Evolutionary conservation across 2,888 invertebrate species (phyloP), one percentile per base, ranked within the genome.

Genomic region (Spodoptera littoralis): DNA sequence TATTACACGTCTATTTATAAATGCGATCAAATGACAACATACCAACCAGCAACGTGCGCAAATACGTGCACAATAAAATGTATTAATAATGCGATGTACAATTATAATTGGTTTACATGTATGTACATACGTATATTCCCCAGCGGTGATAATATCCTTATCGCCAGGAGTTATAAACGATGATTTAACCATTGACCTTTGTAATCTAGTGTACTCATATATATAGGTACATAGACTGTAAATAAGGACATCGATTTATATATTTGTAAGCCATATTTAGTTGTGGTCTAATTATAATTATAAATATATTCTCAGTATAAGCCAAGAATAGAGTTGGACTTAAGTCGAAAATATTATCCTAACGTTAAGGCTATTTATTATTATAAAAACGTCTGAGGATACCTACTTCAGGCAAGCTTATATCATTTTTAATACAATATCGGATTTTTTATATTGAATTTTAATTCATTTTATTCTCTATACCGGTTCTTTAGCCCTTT

Each of bases 101-200:
- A 47, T 48, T 52, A 24, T 68, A 46, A 68, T 63, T 52, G 49
- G 50, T 51, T 48, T 58, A 58, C 57, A 46, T 47, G 46, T 65
- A 44, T 30, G 41, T 71, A 64, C 59, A 50, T 65, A 75, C 53
- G 43, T 59, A 59, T 67, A 70, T 68, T 76, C 47, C 60, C 66
- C 74, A 74, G 74, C 65, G 64, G 65, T 76, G 73, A 75, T 73
- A 76, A 85, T 81, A 83, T 67, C 66, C 67, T 74, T 84, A 86
- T 85, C 85, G 60, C 52, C 59, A 68, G 80, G 79, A 84, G 82
- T 85, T 83, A 83, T 82, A 82, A 83, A 78, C 82, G 80, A 81
- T 83, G 85, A 85, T 85, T 87, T 85, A 87, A 86, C 84, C 83
- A 52, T 82, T 84, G 84, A 82, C 84, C 85, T 82, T 61, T 78